phyloP scores from a whole-genome alignment of 2,113 vertebrate genomes.

The Megaptera novaeangliae region DNA sequence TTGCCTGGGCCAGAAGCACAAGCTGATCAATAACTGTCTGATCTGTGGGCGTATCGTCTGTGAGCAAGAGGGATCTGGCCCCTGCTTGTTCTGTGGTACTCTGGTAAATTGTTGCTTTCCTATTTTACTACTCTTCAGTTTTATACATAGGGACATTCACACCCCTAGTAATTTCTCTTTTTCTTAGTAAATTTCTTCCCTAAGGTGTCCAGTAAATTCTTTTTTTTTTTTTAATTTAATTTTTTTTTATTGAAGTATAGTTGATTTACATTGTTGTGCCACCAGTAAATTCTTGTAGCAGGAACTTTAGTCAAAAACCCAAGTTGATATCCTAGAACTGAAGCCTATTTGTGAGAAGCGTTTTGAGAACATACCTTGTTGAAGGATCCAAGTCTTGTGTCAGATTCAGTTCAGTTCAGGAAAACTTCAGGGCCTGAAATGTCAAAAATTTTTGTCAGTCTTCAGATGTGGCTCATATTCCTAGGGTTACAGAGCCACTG shows the following conservation, averaged over 20 bases:
- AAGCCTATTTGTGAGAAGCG: not conserved
- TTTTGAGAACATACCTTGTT: not conserved
- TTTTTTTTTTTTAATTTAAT: not conserved
- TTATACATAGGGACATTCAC: not conserved
- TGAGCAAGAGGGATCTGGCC: slow-evolving; percentile 95
- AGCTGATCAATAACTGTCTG: slow-evolving; percentile 96
- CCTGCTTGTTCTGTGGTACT: slow-evolving; percentile 92
- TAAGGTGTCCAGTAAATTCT: not conserved
- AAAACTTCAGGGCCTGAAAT: not conserved
- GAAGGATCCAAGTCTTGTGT: not conserved
- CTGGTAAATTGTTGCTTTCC: slow-evolving; percentile 82
- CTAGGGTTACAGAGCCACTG: not conserved
- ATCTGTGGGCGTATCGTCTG: slow-evolving; percentile 95
- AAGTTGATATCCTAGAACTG: not conserved
- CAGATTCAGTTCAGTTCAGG: not conserved
- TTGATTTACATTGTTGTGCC: not conserved
- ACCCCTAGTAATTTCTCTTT: not conserved
- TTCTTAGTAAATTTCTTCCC: slow-evolving; percentile 10
- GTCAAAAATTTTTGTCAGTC: not conserved
- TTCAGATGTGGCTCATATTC: not conserved
- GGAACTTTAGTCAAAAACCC: not conserved
- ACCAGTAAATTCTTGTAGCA: not conserved
- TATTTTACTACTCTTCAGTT: not conserved
- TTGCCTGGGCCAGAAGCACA: slow-evolving; percentile 96
- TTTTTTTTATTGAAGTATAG: not conserved